Percentiles rank a stretch among this genome's conserved stretches.
Evolutionary conservation across 2,797 vertebrate species (phyloP).

Genomic region (Crypturellus tataupa): DNA sequence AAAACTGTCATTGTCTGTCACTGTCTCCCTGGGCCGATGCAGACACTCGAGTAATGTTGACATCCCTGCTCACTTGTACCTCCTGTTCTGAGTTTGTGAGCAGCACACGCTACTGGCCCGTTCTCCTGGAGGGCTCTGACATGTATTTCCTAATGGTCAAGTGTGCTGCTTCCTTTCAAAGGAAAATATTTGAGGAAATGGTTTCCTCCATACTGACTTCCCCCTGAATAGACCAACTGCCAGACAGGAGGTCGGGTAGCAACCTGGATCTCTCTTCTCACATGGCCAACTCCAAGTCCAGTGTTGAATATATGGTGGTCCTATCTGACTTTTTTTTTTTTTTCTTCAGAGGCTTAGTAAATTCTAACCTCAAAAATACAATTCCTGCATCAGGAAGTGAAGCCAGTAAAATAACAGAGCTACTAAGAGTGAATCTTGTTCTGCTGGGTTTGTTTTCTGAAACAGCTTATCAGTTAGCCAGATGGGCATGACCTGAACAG

Average conservation of each 20-base stretch:
- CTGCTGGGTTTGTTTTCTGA: background rate
- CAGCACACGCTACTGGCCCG: background rate
- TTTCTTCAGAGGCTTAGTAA: background rate
- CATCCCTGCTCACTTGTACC: accelerated
- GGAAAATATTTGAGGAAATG: background rate
- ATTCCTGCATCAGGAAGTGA: background rate
- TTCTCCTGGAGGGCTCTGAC: background rate
- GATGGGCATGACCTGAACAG: background rate
- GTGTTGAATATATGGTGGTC: background rate
- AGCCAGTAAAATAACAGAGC: background rate
- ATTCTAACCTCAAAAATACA: background rate
- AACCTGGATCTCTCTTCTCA: accelerated
- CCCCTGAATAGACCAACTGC: background rate
- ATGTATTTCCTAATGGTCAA: background rate
- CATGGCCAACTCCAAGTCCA: background rate
- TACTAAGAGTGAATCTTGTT: background rate
- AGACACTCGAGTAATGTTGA: background rate
- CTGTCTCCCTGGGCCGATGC: background rate
- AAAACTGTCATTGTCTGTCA: background rate
- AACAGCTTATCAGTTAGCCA: background rate
- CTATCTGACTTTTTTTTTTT: background rate
- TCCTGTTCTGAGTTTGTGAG: background rate
- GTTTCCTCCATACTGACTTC: background rate
- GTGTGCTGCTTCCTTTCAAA: background rate
- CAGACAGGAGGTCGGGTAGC: background rate